Base-by-base conservation (phyloP, 2,797 vertebrate species). In the Alcedo quadribrachys region DNA sequence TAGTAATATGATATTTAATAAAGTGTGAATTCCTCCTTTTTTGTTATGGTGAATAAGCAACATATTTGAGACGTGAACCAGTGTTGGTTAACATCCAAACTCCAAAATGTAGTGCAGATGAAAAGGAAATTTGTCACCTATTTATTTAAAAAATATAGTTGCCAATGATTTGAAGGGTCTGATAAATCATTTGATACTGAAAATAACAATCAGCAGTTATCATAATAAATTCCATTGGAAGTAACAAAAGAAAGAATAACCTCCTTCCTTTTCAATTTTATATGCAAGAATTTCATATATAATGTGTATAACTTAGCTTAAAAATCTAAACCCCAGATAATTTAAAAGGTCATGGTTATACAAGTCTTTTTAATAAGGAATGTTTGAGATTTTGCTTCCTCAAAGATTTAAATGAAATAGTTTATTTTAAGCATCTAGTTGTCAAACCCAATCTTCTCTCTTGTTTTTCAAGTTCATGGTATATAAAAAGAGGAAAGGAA, bases 351-450 rank as follows among this genome's bases (percentile, higher is more conserved):
- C 48, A 58, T 32, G 53, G 18, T 43, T 85, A 80, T 51, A 42
- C 3, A 66, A 73, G 22, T 63, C 1, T 81, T 88, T 81, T 81
- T 22, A 46, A 54, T 66, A 76, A 48, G 9, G 11, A 85, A 79
- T 28, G 6, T 46, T 68, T 81, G 43, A 85, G 20, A 53, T 15
- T 51, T 77, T 60, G 2, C 24, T 70, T 79, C 57, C 69, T 85
- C 61, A 74, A 66, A 70, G 14, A 42, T 77, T 60, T 70, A 65
- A 87, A 79, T 37, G 2, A 66, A 89, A 73, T 51, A 25, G 11
- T 81, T 86, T 89, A 92, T 86, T 95, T 94, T 90, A 93, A 76
- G 75, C 42, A 77, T 22, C 11, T 69, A 37, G 14, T 48, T 79
- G 22, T 76, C 46, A 89, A 70, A 82, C 1, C 2, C 24, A 92